Conservation (phyloP, 2,113 vertebrate species). For the Heliornis fulica region DNA sequence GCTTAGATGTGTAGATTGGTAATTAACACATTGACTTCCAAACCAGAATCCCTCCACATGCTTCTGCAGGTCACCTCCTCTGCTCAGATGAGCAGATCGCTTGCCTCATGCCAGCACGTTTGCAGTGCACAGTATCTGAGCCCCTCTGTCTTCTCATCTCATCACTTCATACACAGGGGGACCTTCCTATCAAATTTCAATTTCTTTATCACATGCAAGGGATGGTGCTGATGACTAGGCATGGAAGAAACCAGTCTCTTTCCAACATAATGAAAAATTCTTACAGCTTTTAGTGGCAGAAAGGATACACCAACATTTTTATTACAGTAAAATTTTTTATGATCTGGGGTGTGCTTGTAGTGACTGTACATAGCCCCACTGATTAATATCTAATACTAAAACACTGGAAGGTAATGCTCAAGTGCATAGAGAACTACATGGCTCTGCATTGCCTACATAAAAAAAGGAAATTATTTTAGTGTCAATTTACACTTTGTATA, state of each 20-base stretch:
- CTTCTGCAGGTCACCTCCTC: background rate
- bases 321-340: background rate
- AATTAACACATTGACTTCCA: background rate
- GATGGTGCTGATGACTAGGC: background rate
- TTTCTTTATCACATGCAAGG: background rate
- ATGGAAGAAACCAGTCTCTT: background rate
- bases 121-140: background rate
- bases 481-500: background rate
- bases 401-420: background rate
- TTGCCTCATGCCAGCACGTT: background rate
- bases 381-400: background rate
- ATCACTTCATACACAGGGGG: fast-evolving
- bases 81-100: background rate
- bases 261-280: background rate
- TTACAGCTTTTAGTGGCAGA: background rate
- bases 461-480: constrained; percentile 18
- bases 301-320: background rate
- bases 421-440: background rate
- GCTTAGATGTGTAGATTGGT: background rate
- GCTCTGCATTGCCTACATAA: background rate
- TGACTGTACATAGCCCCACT: background rate
- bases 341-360: background rate
- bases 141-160: background rate
- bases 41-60: background rate
- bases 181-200: background rate